phyloP scores from a whole-genome alignment of 2,797 vertebrate genomes.

The Anabacerthia variegaticeps region DNA sequence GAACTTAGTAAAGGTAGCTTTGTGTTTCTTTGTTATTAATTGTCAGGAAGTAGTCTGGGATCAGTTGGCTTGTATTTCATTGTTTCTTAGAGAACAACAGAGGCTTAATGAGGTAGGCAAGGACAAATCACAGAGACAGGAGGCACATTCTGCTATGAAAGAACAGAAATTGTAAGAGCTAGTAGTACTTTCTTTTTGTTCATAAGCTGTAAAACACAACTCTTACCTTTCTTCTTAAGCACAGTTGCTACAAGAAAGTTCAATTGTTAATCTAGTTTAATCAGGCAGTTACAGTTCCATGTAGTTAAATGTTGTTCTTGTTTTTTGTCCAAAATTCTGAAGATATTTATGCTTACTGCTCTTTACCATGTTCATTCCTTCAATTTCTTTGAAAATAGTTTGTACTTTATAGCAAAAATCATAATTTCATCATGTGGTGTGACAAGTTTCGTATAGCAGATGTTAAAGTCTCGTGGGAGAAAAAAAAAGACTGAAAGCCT shows the following conservation, averaged over 20 bases:
- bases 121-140: not conserved
- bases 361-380: fast-evolving
- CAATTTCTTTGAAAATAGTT: not conserved
- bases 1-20: not conserved
- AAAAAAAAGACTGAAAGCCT: not conserved
- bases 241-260: not conserved
- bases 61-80: not conserved
- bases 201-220: not conserved
- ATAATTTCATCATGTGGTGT: not conserved
- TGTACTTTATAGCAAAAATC: not conserved
- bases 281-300: not conserved
- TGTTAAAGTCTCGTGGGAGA: not conserved
- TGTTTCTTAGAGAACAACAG: not conserved
- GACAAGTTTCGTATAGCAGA: not conserved
- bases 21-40: not conserved
- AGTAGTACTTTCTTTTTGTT: not conserved
- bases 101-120: not conserved
- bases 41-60: not conserved
- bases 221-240: not conserved
- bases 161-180: not conserved
- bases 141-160: not conserved
- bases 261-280: not conserved
- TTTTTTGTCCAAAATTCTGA: not conserved
- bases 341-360: not conserved
- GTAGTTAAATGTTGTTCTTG: not conserved